Evolutionary conservation across 2,113 vertebrate species (phyloP).

Genomic region (Isichthys henryi): DNA sequence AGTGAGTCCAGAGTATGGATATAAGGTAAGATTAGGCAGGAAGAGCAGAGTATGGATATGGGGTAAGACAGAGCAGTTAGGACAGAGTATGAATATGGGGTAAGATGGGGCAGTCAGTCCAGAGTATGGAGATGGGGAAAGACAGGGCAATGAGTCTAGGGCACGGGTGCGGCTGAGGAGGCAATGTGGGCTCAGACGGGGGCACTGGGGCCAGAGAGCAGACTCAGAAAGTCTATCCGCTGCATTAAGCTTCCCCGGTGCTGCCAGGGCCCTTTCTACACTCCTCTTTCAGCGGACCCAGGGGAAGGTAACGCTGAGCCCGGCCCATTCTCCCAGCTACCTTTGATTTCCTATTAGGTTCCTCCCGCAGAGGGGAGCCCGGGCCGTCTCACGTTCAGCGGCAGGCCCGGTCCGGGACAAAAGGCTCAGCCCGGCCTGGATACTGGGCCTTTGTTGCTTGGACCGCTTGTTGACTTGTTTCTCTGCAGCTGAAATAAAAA

Average conservation of each 20-base stretch:
- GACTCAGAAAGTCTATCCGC: conserved; percentile 89
- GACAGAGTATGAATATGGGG: not conserved
- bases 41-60: not conserved
- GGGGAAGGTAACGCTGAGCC: conserved; percentile 96
- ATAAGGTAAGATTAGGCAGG: not conserved
- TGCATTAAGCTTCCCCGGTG: conserved; percentile 88
- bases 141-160: conserved; percentile 25
- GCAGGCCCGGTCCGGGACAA: conserved; percentile 62
- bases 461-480: conserved; percentile 47
- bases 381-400: conserved; percentile 80
- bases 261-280: conserved; percentile 79
- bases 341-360: conserved; percentile 99
- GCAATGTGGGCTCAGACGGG: conserved; percentile 52
- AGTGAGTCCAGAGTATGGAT: not conserved
- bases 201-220: conserved; percentile 56
- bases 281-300: conserved; percentile 98
- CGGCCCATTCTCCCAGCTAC: conserved; percentile 84
- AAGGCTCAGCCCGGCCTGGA: conserved; percentile 61
- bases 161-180: conserved; percentile 39
- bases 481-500: conserved; percentile 31
- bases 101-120: not conserved
- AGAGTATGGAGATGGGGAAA: conserved; percentile 1
- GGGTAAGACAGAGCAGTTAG: not conserved
- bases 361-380: conserved; percentile 79
- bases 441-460: conserved; percentile 81